Evolutionary conservation across 2,888 invertebrate species (phyloP).

Genomic region (Orthosia cruda): DNA sequence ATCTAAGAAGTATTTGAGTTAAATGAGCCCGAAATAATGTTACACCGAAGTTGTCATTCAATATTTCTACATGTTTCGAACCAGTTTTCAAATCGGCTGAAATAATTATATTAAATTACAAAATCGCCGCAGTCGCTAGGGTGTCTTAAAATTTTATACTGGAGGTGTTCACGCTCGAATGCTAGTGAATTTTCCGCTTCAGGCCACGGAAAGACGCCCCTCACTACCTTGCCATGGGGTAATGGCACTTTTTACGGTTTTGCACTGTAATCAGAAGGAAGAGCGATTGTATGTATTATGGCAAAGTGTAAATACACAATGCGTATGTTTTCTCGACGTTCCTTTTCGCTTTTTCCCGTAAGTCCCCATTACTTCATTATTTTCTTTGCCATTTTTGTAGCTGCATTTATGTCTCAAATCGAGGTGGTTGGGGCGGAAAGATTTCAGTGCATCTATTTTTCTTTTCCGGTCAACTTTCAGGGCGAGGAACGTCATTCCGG

Average conservation of each 20-base stretch:
- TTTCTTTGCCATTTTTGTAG: slow-evolving; percentile 16
- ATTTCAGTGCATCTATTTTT: slow-evolving; percentile 24
- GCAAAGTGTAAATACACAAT: slow-evolving; percentile 31
- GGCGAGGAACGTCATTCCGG: slow-evolving; percentile 2
- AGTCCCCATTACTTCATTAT: slow-evolving; percentile 18
- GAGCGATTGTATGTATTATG: slow-evolving; percentile 31
- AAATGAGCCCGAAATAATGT: neutral
- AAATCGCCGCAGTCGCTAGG: slow-evolving; percentile 7
- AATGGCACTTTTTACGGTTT: slow-evolving; percentile 57
- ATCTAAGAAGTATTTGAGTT: neutral
- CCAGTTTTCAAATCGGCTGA: neutral
- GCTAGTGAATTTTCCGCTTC: slow-evolving; percentile 48
- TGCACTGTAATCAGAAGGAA: slow-evolving; percentile 49
- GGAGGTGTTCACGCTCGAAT: slow-evolving; percentile 34
- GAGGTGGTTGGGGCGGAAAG: neutral
- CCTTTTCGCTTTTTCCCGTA: neutral
- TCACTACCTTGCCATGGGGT: slow-evolving; percentile 29
- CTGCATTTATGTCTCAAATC: slow-evolving; percentile 7
- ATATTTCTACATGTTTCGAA: neutral
- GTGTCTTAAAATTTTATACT: slow-evolving; percentile 53
- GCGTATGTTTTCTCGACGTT: slow-evolving; percentile 18
- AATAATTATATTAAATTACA: slow-evolving; percentile 39
- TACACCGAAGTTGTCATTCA: neutral
- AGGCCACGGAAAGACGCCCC: slow-evolving; percentile 18
- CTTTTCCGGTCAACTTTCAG: slow-evolving; percentile 15